These are phyloP conservation scores for Palythoa heliodiscus DNA, from an alignment of 92 coral and sea anemone genomes.

Conservation along the genomic window DNA sequence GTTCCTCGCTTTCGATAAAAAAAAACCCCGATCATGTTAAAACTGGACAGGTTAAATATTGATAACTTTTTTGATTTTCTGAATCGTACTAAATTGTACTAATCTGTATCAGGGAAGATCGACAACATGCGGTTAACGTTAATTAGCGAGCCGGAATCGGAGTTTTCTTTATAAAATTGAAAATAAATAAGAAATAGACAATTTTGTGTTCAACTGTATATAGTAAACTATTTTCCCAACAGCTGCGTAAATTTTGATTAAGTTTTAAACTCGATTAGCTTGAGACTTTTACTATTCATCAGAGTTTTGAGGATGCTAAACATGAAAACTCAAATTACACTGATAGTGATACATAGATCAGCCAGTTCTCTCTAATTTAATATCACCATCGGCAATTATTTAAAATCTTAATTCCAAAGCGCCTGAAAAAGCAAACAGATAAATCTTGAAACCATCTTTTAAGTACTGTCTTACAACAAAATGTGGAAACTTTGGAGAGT, in stretches of 20 bases:
- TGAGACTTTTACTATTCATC: too few species aligned
- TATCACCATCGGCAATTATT: not conserved
- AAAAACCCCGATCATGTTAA: not conserved
- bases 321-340: not conserved
- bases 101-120: not conserved
- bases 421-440: not conserved
- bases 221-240: not conserved
- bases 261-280: too few species aligned
- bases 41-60: not conserved
- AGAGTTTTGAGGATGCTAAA: too few species aligned
- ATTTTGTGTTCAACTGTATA: not conserved
- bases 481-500: not conserved
- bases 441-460: not conserved
- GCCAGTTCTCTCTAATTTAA: not conserved
- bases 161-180: not conserved
- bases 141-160: conserved; percentile 2
- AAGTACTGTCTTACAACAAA: not conserved
- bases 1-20: not conserved
- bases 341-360: not conserved
- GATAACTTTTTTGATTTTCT: not conserved
- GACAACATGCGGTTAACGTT: not conserved
- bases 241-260: not conserved
- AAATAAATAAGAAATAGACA: not conserved
- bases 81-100: not conserved
- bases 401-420: not conserved